Evolutionary conservation across 2,113 vertebrate genomes (phyloP).

Genomic region (Lycaon pictus): DNA sequence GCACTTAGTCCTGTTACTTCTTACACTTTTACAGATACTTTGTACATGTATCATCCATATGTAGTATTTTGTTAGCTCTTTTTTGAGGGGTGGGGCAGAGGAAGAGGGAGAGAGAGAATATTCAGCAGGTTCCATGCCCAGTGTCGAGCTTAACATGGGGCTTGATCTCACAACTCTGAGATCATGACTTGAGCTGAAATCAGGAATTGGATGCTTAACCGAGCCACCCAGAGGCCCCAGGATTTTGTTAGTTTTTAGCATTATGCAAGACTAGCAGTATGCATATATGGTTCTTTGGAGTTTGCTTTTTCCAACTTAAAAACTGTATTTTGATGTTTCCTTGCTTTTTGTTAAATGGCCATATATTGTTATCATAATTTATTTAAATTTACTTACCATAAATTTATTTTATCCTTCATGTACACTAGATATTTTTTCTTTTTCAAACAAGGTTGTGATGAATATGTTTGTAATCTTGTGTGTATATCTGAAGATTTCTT

Average conservation of each 20-base stretch:
- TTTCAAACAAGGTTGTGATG: background rate
- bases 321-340: background rate
- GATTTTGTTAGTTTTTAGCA: conserved; percentile 18
- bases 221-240: background rate
- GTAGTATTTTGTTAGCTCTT: conserved; percentile 20
- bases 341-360: background rate
- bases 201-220: background rate
- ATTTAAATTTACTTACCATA: background rate
- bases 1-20: background rate
- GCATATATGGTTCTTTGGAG: background rate
- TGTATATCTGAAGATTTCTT: background rate
- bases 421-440: background rate
- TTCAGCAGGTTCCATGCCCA: background rate
- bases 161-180: background rate
- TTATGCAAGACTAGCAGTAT: background rate
- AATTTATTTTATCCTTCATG: conserved; percentile 37
- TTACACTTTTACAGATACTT: background rate
- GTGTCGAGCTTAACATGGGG: background rate
- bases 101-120: background rate
- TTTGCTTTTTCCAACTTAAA: background rate
- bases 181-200: background rate
- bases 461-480: background rate
- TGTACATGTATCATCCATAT: background rate
- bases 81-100: background rate
- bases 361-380: background rate